Evolutionary conservation across 1,140 invertebrate species (phyloP).

Genomic region (Psilanteris sp.): DNA sequence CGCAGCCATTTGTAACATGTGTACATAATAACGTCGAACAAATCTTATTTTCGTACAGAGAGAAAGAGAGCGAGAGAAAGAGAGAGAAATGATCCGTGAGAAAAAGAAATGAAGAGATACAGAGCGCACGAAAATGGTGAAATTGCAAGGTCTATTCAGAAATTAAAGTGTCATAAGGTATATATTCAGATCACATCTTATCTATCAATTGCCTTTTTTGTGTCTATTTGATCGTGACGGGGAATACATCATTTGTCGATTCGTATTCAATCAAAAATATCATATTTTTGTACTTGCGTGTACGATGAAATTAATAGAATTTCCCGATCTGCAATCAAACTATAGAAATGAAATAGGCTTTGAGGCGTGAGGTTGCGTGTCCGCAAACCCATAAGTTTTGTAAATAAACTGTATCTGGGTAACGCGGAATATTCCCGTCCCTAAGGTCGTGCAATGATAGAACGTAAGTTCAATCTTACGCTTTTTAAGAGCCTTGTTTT

Average conservation of each 20-base stretch:
- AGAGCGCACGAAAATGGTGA: constrained; percentile 71
- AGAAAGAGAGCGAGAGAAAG: background rate
- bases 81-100: too few relatives aligned
- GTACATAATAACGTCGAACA: constrained; percentile 75
- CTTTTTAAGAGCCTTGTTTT: constrained; percentile 1
- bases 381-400: constrained; percentile 3
- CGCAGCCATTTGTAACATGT: constrained; percentile 70
- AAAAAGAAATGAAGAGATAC: too few relatives aligned
- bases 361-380: constrained; percentile 10
- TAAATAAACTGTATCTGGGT: constrained; percentile 16
- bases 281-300: constrained; percentile 50
- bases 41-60: constrained; percentile 77
- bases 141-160: constrained; percentile 71
- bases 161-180: constrained; percentile 65
- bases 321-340: constrained; percentile 25
- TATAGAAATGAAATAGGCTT: constrained; percentile 14
- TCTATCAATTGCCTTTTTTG: constrained; percentile 47
- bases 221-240: constrained; percentile 15
- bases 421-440: constrained; percentile 64
- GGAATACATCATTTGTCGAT: constrained; percentile 55
- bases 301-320: constrained; percentile 28
- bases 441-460: constrained; percentile 69
- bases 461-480: constrained; percentile 56
- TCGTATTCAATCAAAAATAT: constrained; percentile 48
- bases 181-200: constrained; percentile 71